phyloP scores from a whole-genome alignment of 2,888 invertebrate species.

The Troglohyphantes excavatus region DNA sequence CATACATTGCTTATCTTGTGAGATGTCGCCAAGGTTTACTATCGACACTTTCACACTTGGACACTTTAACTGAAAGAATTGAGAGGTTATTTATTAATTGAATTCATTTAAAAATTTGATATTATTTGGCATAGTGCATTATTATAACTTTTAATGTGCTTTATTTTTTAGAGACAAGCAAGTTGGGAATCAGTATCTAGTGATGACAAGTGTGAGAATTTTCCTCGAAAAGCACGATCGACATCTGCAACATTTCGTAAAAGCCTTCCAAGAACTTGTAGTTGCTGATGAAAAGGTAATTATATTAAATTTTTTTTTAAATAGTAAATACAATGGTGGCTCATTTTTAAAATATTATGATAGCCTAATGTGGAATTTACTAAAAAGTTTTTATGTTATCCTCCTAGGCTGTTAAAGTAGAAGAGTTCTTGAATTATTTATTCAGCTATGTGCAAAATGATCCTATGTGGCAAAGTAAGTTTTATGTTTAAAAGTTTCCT shows the following conservation, averaged over 20 bases:
- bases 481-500: not conserved
- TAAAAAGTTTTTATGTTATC: not conserved
- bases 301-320: not conserved
- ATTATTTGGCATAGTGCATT: not conserved
- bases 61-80: conserved; percentile 85
- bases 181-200: conserved; percentile 88
- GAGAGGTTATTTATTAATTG: conserved; percentile 81
- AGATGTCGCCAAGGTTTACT: conserved; percentile 90
- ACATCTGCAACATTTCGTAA: conserved; percentile 88
- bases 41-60: conserved; percentile 88
- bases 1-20: conserved; percentile 91
- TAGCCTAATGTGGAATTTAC: too few relatives aligned
- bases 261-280: conserved; percentile 90
- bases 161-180: conserved; percentile 83
- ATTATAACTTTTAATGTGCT: not conserved
- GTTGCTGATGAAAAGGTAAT: conserved; percentile 93
- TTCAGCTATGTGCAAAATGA: conserved; percentile 87
- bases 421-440: conserved; percentile 87
- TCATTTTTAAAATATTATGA: not conserved
- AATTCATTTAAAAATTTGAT: not conserved
- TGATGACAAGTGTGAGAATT: conserved; percentile 89
- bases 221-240: conserved; percentile 91
- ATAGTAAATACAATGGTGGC: not conserved
- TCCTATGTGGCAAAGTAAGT: conserved; percentile 87
- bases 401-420: conserved; percentile 88